These are phyloP conservation scores for Dromaius novaehollandiae DNA, from an alignment of 2,113 vertebrate species.

Conservation along the genomic window DNA sequence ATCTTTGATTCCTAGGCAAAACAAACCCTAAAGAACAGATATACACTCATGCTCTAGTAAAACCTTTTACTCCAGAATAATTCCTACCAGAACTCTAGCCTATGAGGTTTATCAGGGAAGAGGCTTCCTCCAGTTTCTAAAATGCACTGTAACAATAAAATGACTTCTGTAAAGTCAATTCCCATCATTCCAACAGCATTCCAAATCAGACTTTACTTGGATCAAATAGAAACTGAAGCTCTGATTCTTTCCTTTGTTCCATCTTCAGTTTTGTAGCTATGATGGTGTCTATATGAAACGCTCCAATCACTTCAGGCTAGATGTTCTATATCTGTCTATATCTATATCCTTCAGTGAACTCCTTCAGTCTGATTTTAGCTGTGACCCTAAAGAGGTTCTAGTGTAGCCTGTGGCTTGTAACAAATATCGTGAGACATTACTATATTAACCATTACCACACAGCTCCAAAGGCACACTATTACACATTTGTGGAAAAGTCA, in stretches of 20 bases:
- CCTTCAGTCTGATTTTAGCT: not conserved
- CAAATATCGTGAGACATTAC: not conserved
- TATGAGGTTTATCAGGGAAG: not conserved
- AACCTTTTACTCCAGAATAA: not conserved
- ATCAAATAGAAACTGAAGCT: not conserved
- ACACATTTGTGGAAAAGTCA: not conserved
- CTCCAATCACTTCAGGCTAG: not conserved
- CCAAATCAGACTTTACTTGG: not conserved
- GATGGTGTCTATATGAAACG: too few species aligned
- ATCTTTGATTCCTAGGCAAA: not conserved
- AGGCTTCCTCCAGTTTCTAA: not conserved
- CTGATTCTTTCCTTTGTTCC: too few species aligned
- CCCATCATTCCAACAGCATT: not conserved
- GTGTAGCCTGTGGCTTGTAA: not conserved
- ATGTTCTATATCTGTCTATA: not conserved
- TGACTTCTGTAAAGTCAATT: not conserved
- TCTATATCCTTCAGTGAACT: not conserved
- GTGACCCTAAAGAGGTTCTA: not conserved
- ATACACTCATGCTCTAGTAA: not conserved
- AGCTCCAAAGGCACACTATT: not conserved
- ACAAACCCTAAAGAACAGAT: not conserved
- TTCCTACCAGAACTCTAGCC: not conserved
- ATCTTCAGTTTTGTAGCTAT: too few species aligned
- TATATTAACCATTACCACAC: not conserved
- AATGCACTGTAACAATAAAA: not conserved